phyloP scores from a whole-genome alignment of 2,113 vertebrate genomes.

The Sylvilagus bachmani region DNA sequence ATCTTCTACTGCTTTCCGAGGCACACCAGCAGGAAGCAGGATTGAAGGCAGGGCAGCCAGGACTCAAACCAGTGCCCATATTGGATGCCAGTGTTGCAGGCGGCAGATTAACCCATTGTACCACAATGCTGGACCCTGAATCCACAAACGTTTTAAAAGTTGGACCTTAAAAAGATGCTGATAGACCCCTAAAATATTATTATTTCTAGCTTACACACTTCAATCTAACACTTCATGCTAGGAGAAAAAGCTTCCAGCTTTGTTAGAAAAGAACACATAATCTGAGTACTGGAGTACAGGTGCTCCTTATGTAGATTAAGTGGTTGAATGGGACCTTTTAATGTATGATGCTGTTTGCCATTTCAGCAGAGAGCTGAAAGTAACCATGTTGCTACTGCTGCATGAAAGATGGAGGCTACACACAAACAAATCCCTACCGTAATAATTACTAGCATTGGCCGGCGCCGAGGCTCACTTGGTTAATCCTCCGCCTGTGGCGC shows the following conservation, averaged over 20 bases:
- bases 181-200: background rate
- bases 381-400: background rate
- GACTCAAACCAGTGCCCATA: too few relatives aligned
- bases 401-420: slow-evolving; percentile 29
- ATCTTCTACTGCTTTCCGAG: too few relatives aligned
- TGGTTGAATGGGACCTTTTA: background rate
- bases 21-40: too few relatives aligned
- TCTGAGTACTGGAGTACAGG: slow-evolving; percentile 26
- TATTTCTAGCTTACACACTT: background rate
- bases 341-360: background rate
- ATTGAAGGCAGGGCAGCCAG: too few relatives aligned
- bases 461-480: too few relatives aligned
- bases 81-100: too few relatives aligned
- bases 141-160: background rate
- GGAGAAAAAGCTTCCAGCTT: background rate
- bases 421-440: background rate
- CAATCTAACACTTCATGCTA: background rate
- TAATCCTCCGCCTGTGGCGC: too few relatives aligned
- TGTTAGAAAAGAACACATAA: slow-evolving; percentile 9
- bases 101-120: too few relatives aligned
- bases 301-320: background rate
- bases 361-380: slow-evolving; percentile 36
- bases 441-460: background rate
- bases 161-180: slow-evolving; percentile 36
- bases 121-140: too few relatives aligned